A percentile compares a stretch with the other conserved stretches of the same genome.
phyloP scores from a whole-genome alignment of 1,140 invertebrate genomes.

The Pogonomyrmex californicus region DNA sequence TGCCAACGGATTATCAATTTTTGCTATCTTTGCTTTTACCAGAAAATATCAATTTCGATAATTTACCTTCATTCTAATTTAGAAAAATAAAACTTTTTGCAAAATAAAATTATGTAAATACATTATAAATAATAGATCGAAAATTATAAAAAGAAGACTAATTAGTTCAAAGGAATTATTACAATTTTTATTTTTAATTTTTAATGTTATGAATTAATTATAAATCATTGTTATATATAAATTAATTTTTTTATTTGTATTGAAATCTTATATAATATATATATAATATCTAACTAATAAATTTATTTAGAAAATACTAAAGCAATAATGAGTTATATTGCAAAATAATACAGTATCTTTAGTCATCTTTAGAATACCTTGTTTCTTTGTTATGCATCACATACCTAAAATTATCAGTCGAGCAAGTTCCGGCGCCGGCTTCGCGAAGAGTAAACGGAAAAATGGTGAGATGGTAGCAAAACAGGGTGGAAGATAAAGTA shows the following conservation, averaged over 20 bases:
- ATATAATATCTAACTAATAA: not conserved
- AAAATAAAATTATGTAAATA: slow-evolving; percentile 8
- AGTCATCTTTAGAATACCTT: not conserved
- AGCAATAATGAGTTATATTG: not conserved
- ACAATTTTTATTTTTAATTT: not conserved
- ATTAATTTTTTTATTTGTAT: not conserved
- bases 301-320: not conserved
- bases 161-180: not conserved
- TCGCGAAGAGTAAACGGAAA: slow-evolving; percentile 57
- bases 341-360: not conserved
- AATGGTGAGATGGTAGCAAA: slow-evolving; percentile 29
- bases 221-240: not conserved
- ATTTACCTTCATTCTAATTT: not conserved
- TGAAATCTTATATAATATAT: not conserved
- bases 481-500: slow-evolving; percentile 68
- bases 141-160: not conserved
- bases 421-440: slow-evolving; percentile 24
- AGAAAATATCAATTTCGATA: not conserved
- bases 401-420: slow-evolving; percentile 38
- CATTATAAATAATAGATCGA: not conserved
- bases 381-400: not conserved
- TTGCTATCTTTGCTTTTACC: not conserved
- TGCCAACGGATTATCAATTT: slow-evolving; percentile 23
- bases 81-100: not conserved
- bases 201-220: not conserved